Conservation (phyloP, 92 coral and sea anemone genomes). For the Plumapathes pennacea region DNA sequence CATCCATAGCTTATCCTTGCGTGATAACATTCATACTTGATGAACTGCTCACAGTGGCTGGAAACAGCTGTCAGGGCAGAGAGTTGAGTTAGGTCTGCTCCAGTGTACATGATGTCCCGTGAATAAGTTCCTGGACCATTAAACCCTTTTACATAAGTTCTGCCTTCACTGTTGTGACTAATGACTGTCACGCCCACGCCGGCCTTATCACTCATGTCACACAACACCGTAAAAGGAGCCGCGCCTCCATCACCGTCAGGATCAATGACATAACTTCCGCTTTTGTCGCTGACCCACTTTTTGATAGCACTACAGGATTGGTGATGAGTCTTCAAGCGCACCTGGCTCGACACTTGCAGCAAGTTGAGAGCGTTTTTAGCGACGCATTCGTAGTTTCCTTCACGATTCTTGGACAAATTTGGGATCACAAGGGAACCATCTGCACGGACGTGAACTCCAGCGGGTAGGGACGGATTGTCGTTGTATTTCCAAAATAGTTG, state of each 20-base stretch:
- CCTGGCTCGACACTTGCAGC: background rate
- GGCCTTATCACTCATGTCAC: constrained; percentile 20
- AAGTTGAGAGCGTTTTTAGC: background rate
- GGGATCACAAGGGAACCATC: background rate
- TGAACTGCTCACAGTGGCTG: constrained; percentile 3
- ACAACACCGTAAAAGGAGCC: constrained; percentile 12
- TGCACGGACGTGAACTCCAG: too few species aligned
- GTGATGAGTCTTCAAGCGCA: background rate
- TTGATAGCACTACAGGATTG: background rate
- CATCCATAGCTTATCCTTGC: background rate
- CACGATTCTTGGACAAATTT: background rate
- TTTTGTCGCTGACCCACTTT: background rate
- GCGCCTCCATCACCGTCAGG: constrained; percentile 14
- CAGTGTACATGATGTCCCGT: constrained; percentile 2
- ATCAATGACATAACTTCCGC: constrained; percentile 8
- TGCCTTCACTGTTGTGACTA: constrained; percentile 26
- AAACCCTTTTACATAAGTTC: background rate
- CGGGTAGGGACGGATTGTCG: background rate
- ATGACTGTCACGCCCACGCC: constrained; percentile 14
- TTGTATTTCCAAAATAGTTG: too few species aligned
- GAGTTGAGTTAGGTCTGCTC: background rate
- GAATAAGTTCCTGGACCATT: background rate
- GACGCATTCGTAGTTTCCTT: background rate
- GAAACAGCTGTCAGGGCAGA: background rate
- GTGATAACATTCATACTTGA: background rate